These are phyloP conservation scores for Athalia rosae DNA, from an alignment of 2,888 invertebrate species.

Conservation along the genomic window DNA sequence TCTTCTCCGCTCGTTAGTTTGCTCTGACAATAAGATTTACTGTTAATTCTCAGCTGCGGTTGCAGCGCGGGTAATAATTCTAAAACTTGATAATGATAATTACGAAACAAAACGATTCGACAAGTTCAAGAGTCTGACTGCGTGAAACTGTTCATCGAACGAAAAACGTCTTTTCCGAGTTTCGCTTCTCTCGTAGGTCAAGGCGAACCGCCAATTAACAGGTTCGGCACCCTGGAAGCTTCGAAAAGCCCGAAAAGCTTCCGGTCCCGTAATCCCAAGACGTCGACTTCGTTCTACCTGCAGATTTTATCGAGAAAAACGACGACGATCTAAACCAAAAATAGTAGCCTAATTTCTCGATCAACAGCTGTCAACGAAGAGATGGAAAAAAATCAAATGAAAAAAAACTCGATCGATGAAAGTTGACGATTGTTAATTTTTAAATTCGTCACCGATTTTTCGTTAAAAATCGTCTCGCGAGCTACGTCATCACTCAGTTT, in stretches of 20 bases:
- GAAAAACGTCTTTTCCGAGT: not conserved
- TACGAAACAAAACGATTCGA: not conserved
- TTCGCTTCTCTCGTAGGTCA: conserved; percentile 11
- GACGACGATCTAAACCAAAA: too few species aligned
- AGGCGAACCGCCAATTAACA: not conserved
- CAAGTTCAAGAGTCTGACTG: not conserved
- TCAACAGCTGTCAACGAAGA: too few species aligned
- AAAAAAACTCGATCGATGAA: not conserved
- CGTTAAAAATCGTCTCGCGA: not conserved
- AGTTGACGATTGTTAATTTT: not conserved
- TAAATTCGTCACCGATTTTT: conserved; percentile 4
- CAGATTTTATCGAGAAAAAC: too few species aligned
- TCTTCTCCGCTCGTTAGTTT: not conserved
- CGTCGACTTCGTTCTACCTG: too few species aligned
- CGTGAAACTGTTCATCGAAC: not conserved
- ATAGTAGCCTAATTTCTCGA: too few species aligned
- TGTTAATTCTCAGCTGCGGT: conserved; percentile 23
- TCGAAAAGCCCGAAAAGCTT: not conserved
- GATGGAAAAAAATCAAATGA: not conserved
- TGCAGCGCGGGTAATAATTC: not conserved
- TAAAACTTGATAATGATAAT: not conserved
- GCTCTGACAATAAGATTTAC: conserved; percentile 32
- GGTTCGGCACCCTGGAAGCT: not conserved
- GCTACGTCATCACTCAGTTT: conserved; percentile 67
- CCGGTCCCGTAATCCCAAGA: not conserved